Evolutionary conservation across 2,797 vertebrate genomes (phyloP).

Genomic region (Coregonus suidteri): DNA sequence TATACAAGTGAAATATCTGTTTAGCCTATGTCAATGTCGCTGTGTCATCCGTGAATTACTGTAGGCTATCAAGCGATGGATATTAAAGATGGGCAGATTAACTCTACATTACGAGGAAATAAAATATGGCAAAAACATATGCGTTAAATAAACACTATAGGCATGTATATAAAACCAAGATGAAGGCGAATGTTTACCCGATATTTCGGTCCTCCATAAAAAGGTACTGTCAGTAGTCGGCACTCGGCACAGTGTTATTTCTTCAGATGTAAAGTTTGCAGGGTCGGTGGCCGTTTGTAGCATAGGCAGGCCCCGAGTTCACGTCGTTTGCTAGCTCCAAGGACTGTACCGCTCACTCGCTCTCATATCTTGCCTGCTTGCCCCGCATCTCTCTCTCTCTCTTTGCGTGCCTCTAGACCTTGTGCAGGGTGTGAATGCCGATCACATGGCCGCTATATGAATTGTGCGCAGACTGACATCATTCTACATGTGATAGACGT

Average conservation of each 20-base stretch:
- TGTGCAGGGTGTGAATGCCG: conserved; percentile 83
- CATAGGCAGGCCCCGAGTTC: conserved; percentile 56
- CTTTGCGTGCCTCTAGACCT: conserved; percentile 55
- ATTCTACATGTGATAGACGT: conserved; percentile 67
- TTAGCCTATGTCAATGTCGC: background rate
- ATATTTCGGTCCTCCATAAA: conserved; percentile 69
- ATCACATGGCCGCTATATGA: conserved; percentile 81
- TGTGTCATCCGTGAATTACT: conserved; percentile 26
- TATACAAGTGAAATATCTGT: background rate
- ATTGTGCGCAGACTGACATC: conserved; percentile 83
- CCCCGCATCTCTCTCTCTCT: conserved; percentile 57
- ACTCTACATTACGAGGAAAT: conserved; percentile 44
- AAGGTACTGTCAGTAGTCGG: conserved; percentile 47
- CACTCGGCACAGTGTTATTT: conserved; percentile 45
- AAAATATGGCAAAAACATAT: conserved; percentile 61
- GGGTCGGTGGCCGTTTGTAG: conserved; percentile 44
- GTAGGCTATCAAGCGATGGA: conserved; percentile 7
- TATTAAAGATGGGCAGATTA: conserved; percentile 2
- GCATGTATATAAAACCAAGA: conserved; percentile 37
- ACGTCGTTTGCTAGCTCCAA: conserved; percentile 38
- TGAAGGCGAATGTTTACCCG: conserved; percentile 70
- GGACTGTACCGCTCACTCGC: conserved; percentile 33
- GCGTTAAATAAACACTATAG: conserved; percentile 66
- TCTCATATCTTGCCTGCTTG: conserved; percentile 60
- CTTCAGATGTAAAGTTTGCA: conserved; percentile 70